phyloP scores from a whole-genome alignment of 2,797 vertebrate genomes.

The Cuniculus paca region DNA sequence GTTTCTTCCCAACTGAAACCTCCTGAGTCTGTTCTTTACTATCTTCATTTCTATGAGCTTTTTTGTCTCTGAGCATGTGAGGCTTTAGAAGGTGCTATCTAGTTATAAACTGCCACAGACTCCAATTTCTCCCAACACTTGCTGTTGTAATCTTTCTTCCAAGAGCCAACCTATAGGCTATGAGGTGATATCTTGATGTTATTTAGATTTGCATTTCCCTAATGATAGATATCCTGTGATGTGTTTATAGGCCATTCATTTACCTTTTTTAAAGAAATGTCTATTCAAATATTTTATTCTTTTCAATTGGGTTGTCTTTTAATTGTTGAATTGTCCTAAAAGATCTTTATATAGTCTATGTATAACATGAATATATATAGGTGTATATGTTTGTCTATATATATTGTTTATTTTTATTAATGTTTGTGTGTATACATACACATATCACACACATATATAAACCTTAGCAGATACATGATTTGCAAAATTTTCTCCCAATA shows the following conservation, averaged over 20 bases:
- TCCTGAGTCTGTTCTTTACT: neutral
- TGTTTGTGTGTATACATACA: neutral
- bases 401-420: neutral
- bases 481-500: neutral
- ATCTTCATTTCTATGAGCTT: neutral
- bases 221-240: neutral
- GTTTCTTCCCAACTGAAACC: neutral
- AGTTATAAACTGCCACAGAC: neutral
- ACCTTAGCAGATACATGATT: neutral
- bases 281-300: neutral
- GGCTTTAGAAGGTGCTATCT: neutral
- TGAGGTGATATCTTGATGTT: neutral
- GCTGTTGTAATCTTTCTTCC: neutral
- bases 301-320: neutral
- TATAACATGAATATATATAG: neutral
- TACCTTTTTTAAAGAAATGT: neutral
- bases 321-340: neutral
- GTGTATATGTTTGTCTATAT: neutral
- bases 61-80: neutral
- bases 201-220: constrained; percentile 9
- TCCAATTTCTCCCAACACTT: neutral
- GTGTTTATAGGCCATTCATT: neutral
- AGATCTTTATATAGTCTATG: neutral
- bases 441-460: neutral
- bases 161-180: neutral